Percentiles rank a stretch among this genome's conserved stretches.
Evolutionary conservation across 2,888 invertebrate genomes (phyloP).

Genomic region (Therioaphis trifolii): DNA sequence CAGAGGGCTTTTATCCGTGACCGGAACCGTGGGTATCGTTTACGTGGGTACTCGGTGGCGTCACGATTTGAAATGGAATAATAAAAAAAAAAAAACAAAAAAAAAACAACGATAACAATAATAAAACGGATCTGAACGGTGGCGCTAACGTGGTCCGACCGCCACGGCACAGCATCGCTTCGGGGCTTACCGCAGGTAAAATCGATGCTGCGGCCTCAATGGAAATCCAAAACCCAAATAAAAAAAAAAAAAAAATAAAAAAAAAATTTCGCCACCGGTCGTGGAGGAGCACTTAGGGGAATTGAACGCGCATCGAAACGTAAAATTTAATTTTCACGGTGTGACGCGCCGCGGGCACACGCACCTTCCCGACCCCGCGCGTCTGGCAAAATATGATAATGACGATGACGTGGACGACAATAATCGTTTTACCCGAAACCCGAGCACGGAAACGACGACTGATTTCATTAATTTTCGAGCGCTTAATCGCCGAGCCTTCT

Average conservation of each 20-base stretch:
- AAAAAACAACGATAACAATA: too few relatives aligned
- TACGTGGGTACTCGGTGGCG: too few relatives aligned
- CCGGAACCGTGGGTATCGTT: neutral
- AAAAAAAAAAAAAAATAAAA: neutral
- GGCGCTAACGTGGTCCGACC: too few relatives aligned
- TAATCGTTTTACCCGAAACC: too few relatives aligned
- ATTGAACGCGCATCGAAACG: neutral
- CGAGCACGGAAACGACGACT: too few relatives aligned
- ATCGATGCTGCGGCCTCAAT: neutral
- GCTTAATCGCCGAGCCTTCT: too few relatives aligned
- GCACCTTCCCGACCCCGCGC: neutral
- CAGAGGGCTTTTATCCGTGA: neutral
- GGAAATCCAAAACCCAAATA: neutral
- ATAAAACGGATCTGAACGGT: too few relatives aligned
- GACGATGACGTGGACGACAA: too few relatives aligned
- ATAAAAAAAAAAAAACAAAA: too few relatives aligned
- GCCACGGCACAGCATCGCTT: neutral
- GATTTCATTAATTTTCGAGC: too few relatives aligned
- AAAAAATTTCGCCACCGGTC: neutral
- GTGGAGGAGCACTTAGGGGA: neutral
- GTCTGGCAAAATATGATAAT: too few relatives aligned
- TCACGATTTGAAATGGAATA: too few relatives aligned
- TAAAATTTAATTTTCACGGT: constrained; percentile 3
- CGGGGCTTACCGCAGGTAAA: neutral
- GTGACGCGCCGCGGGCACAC: neutral